Percentiles rank a stretch among this genome's conserved stretches.
Evolutionary conservation across 2,797 vertebrate genomes (phyloP).

Genomic region (Ibycter americanus): DNA sequence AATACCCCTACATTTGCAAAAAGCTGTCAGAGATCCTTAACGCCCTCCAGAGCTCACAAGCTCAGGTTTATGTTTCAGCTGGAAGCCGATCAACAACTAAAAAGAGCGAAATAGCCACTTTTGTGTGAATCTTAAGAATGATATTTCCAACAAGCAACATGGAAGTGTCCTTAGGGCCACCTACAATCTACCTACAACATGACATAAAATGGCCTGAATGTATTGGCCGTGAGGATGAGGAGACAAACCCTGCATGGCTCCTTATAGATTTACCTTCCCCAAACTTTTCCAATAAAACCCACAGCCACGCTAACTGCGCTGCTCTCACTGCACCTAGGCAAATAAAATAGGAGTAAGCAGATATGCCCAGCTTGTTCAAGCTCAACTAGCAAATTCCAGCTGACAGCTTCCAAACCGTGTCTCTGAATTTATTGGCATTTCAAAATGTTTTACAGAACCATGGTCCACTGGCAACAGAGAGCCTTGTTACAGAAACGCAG

Average conservation of each 20-base stretch:
- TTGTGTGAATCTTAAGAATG: background rate
- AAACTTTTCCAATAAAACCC: background rate
- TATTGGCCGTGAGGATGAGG: background rate
- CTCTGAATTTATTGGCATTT: conserved; percentile 39
- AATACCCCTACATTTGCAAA: background rate
- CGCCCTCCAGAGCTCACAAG: conserved; percentile 6
- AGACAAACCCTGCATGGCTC: background rate
- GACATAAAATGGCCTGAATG: background rate
- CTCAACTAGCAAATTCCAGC: conserved; percentile 19
- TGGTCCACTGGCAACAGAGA: background rate
- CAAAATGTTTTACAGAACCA: background rate
- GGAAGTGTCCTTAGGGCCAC: background rate
- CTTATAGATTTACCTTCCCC: background rate
- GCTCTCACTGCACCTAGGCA: background rate
- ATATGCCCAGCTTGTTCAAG: background rate
- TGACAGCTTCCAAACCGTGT: background rate
- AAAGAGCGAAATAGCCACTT: background rate
- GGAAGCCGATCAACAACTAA: background rate
- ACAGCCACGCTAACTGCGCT: rapidly evolving
- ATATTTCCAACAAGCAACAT: background rate
- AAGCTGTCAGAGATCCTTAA: background rate
- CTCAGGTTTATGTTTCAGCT: background rate
- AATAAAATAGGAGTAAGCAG: conserved; percentile 11
- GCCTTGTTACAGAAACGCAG: background rate
- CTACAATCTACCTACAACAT: background rate